Percentiles rank a stretch among this genome's conserved stretches.
Evolutionary conservation across 1,140 invertebrate genomes (phyloP).

Genomic region (Mamestra configurata): DNA sequence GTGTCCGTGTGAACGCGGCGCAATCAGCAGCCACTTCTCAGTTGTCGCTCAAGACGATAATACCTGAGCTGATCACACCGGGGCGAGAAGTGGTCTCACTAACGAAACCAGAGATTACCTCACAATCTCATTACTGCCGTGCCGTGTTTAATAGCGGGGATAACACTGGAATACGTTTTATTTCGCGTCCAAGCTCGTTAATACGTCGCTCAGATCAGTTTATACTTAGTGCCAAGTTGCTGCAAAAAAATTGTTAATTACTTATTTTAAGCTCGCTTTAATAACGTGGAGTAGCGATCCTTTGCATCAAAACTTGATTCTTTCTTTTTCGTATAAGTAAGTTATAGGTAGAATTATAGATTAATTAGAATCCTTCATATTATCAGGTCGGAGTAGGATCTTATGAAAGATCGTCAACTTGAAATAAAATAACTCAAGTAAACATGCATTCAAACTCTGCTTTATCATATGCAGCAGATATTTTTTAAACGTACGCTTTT

Average conservation of each 20-base stretch:
- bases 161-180: slow-evolving; percentile 67
- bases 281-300: slow-evolving; percentile 8
- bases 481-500: slow-evolving; percentile 25
- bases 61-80: slow-evolving; percentile 56
- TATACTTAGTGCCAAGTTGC: slow-evolving; percentile 42
- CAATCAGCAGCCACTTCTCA: slow-evolving; percentile 84
- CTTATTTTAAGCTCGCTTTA: slow-evolving; percentile 25
- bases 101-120: slow-evolving; percentile 73
- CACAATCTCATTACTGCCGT: slow-evolving; percentile 67
- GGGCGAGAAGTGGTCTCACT: slow-evolving; percentile 54
- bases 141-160: slow-evolving; percentile 64
- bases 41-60: slow-evolving; percentile 76
- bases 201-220: slow-evolving; percentile 54
- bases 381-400: neutral
- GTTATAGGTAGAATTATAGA: neutral
- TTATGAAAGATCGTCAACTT: neutral
- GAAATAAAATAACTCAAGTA: neutral
- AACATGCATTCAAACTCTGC: neutral
- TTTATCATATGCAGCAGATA: neutral
- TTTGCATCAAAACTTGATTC: neutral
- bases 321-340: neutral
- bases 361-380: neutral
- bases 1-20: slow-evolving; percentile 71
- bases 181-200: slow-evolving; percentile 64
- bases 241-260: slow-evolving; percentile 48